phyloP scores from a whole-genome alignment of 2,113 vertebrate genomes.

The Ia io region DNA sequence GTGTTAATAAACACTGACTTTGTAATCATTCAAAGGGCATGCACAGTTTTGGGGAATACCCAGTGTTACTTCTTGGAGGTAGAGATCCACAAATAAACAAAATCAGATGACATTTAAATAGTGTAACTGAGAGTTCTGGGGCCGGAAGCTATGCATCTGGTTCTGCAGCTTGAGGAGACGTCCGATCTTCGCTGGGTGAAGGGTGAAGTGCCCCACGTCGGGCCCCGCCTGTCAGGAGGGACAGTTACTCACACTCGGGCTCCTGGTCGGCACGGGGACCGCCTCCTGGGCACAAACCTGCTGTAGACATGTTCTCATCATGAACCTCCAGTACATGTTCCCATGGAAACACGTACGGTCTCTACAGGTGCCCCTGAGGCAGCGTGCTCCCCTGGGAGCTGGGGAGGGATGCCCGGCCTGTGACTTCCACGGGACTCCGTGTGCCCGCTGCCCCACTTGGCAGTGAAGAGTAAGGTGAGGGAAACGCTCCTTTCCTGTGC shows the following conservation, averaged over 20 bases:
- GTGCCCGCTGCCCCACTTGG: neutral
- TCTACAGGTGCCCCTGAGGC: neutral
- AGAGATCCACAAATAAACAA: neutral
- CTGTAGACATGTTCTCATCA: neutral
- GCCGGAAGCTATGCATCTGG: neutral
- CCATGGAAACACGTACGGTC: neutral
- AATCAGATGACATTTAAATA: neutral
- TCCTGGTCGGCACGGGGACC: neutral
- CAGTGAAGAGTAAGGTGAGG: neutral
- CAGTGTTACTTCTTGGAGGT: neutral
- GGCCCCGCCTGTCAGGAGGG: neutral
- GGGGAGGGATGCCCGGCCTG: neutral
- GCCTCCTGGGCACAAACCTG: neutral
- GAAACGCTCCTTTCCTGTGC: neutral
- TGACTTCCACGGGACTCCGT: neutral
- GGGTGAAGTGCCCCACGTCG: neutral
- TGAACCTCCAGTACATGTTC: neutral
- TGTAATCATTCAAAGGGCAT: too few relatives aligned
- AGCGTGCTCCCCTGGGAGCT: rapidly evolving
- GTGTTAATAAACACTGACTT: too few relatives aligned
- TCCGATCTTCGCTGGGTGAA: neutral
- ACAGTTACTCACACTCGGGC: neutral
- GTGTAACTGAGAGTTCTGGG: neutral
- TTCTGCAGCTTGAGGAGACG: neutral
- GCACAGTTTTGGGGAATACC: too few relatives aligned